Percentiles rank a stretch among this genome's conserved stretches.
phyloP scores from a whole-genome alignment of 2,113 vertebrate species.

The Dinomys branickii region DNA sequence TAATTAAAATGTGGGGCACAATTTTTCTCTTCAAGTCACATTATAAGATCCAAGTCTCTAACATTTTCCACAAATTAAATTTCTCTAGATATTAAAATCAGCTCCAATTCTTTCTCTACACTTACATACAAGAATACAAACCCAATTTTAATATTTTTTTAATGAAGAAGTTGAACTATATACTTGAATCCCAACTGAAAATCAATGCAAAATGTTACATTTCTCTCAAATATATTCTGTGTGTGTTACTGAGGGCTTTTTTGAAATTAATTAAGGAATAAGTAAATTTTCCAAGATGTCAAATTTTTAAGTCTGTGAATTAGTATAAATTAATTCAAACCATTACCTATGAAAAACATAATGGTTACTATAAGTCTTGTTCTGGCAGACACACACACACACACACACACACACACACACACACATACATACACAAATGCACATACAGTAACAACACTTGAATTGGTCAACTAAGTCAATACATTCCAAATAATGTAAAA shows the following conservation, averaged over 20 bases:
- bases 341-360: conserved; percentile 46
- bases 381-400: background rate
- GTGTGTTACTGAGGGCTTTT: conserved; percentile 4
- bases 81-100: conserved; percentile 44
- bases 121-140: background rate
- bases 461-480: conserved; percentile 34
- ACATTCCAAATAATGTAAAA: conserved; percentile 15
- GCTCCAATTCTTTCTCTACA: background rate
- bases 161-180: conserved; percentile 28
- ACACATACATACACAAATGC: background rate
- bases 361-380: background rate
- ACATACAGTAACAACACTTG: background rate
- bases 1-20: conserved; percentile 23
- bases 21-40: conserved; percentile 20
- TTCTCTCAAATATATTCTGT: background rate
- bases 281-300: conserved; percentile 30
- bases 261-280: conserved; percentile 24
- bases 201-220: conserved; percentile 21
- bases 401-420: background rate
- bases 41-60: conserved; percentile 44
- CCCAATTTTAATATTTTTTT: conserved; percentile 42
- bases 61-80: conserved; percentile 4
- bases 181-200: conserved; percentile 43
- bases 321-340: conserved; percentile 47
- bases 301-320: conserved; percentile 45